phyloP scores from a whole-genome alignment of 1,140 invertebrate genomes.

The Zaprionus lachaisei region DNA sequence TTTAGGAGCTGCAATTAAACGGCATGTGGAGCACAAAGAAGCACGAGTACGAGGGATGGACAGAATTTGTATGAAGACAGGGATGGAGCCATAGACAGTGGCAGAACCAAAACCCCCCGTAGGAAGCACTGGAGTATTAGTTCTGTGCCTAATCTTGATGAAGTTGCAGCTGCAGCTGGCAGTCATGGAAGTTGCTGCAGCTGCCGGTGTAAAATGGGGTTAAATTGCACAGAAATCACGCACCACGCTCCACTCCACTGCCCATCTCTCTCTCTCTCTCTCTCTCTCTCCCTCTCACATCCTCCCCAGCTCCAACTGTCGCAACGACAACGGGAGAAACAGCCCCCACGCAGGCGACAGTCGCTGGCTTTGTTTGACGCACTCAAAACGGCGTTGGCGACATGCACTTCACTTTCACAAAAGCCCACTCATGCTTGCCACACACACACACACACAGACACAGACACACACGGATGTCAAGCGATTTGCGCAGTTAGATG shows the following conservation, averaged over 20 bases:
- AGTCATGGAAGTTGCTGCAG: constrained; percentile 28
- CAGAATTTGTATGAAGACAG: neutral
- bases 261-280: neutral
- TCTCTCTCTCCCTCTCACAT: no score
- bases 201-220: constrained; percentile 70
- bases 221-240: constrained; percentile 82
- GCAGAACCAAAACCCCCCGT: no score
- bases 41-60: neutral
- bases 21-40: constrained; percentile 1
- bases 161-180: neutral
- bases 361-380: constrained; percentile 67
- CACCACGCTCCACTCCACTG: constrained; percentile 33
- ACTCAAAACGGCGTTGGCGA: constrained; percentile 83
- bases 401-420: constrained; percentile 84
- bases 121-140: constrained; percentile 24
- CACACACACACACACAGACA: constrained; percentile 13
- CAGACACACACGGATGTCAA: neutral
- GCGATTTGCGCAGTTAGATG: constrained; percentile 67
- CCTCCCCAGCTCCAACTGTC: neutral
- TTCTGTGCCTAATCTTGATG: constrained; percentile 39
- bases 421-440: constrained; percentile 39
- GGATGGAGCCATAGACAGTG: neutral
- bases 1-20: constrained; percentile 31
- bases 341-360: constrained; percentile 16
- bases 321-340: neutral